Conservation (phyloP, 2,888 invertebrate genomes). For the Leptopterna dolabrata region DNA sequence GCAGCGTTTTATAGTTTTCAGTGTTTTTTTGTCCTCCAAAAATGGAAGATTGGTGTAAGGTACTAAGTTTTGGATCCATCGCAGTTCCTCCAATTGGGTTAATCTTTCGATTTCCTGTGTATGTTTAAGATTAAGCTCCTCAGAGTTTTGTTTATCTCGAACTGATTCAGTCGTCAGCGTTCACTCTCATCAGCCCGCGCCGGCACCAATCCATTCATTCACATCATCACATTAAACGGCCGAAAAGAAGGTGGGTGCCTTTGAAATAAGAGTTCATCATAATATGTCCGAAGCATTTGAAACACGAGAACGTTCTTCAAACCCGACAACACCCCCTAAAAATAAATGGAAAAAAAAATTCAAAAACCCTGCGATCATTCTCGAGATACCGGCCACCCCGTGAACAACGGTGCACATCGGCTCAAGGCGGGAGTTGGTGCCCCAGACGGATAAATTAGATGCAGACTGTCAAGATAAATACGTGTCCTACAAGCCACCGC, state of each 20-base stretch:
- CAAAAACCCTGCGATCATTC: background rate
- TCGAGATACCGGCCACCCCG: background rate
- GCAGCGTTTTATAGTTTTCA: no score
- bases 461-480: constrained; percentile 33
- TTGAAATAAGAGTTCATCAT: background rate
- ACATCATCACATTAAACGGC: no score
- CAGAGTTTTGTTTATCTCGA: no score
- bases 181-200: no score
- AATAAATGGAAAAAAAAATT: background rate
- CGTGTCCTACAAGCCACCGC: constrained; percentile 38
- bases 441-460: constrained; percentile 35
- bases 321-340: background rate
- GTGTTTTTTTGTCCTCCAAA: no score
- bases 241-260: background rate
- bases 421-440: background rate
- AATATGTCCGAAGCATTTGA: background rate
- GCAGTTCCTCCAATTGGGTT: no score
- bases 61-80: no score
- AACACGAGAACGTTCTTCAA: background rate
- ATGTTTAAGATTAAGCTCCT: no score
- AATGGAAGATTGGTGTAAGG: no score
- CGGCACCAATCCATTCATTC: no score
- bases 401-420: background rate
- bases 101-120: no score
- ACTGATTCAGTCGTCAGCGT: no score